Evolutionary conservation across 2,113 vertebrate genomes (phyloP).

Genomic region (Pagrus major): DNA sequence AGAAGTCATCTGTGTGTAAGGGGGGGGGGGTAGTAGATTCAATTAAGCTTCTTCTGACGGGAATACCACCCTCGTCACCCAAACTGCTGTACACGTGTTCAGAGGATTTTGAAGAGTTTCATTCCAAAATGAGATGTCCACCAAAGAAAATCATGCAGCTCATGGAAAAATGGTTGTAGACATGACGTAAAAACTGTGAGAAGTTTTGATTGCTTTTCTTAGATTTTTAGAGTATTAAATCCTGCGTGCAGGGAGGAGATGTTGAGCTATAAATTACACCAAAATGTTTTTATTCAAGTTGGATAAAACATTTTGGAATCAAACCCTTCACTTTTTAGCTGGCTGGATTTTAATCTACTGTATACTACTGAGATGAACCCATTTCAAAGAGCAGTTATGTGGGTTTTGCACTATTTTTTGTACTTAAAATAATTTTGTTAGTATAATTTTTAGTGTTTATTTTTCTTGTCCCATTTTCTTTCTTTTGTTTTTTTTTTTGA

Average conservation of each 20-base stretch:
- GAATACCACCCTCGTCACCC: conserved; percentile 24
- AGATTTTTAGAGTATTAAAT: conserved; percentile 27
- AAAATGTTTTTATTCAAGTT: conserved; percentile 16
- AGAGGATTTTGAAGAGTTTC: conserved; percentile 52
- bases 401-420: conserved; percentile 81
- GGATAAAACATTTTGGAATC: conserved; percentile 46
- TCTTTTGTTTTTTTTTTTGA: conserved; percentile 64
- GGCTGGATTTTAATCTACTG: conserved; percentile 40
- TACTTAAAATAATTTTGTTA: conserved; percentile 60
- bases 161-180: conserved; percentile 1
- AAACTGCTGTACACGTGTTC: conserved; percentile 45
- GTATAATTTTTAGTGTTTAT: conserved; percentile 49
- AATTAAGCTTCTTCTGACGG: conserved; percentile 19
- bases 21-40: neutral
- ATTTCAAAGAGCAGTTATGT: conserved; percentile 44
- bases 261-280: conserved; percentile 4
- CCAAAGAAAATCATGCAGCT: conserved; percentile 18
- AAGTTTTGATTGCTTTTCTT: neutral
- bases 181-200: conserved; percentile 2
- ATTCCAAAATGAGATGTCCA: conserved; percentile 58
- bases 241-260: neutral
- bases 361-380: conserved; percentile 69
- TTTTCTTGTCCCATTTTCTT: conserved; percentile 49
- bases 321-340: conserved; percentile 51
- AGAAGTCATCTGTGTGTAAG: conserved; percentile 29